These are phyloP conservation scores for Gracilinanus agilis DNA, from an alignment of 2,113 vertebrate species.

Conservation along the genomic window DNA sequence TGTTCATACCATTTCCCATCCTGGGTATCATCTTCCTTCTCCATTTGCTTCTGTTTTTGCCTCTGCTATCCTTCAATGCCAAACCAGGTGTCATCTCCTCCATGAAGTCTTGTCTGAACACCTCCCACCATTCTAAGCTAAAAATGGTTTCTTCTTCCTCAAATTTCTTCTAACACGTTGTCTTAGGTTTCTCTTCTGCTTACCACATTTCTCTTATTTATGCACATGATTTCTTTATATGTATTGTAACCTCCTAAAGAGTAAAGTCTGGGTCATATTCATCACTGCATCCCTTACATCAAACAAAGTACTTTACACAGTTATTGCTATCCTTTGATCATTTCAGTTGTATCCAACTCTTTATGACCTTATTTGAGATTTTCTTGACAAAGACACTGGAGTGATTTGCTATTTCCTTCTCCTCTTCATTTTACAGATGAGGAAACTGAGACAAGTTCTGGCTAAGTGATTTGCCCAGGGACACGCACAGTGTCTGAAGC, in stretches of 20 bases:
- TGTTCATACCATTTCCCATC: not conserved
- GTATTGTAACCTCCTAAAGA: not conserved
- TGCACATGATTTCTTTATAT: not conserved
- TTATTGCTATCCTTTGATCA: no score
- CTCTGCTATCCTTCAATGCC: not conserved
- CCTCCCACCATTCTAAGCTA: not conserved
- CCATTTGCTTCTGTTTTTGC: not conserved
- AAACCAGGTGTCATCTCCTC: not conserved
- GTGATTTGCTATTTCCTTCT: no score
- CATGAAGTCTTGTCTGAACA: not conserved
- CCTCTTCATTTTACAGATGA: no score
- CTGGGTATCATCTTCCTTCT: not conserved
- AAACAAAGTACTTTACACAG: not conserved
- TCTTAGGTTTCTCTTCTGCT: not conserved
- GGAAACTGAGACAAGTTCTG: no score
- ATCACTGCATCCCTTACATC: not conserved
- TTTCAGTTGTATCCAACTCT: no score
- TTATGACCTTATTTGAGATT: no score
- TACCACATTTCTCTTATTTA: not conserved
- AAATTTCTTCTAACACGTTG: not conserved
- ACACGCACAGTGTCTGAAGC: no score
- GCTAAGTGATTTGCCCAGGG: no score
- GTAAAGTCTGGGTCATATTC: not conserved
- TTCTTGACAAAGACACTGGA: no score
- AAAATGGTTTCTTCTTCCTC: not conserved